Evolutionary conservation across 2,797 vertebrate species (phyloP).

Genomic region (Pteronotus mesoamericanus): DNA sequence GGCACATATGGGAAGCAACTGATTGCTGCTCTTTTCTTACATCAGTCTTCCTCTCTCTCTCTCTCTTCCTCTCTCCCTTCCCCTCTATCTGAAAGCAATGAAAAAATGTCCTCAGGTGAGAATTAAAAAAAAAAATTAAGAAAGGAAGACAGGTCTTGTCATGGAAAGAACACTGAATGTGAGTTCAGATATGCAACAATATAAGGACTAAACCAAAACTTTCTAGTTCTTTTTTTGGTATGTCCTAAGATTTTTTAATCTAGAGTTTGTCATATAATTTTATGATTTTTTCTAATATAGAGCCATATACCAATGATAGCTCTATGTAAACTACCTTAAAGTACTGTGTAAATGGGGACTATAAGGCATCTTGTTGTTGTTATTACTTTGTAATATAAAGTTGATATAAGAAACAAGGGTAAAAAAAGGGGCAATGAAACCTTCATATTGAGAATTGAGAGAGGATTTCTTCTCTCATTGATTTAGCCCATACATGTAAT

Average conservation of each 20-base stretch:
- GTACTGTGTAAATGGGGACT: not conserved
- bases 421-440: not conserved
- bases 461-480: not conserved
- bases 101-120: not conserved
- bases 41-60: no score
- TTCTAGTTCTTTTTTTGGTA: not conserved
- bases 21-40: not conserved
- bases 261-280: not conserved
- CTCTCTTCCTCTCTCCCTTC: not conserved
- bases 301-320: not conserved
- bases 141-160: not conserved
- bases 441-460: not conserved
- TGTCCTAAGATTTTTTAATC: not conserved
- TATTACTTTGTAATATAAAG: not conserved
- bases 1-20: not conserved
- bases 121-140: not conserved
- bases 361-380: not conserved
- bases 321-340: not conserved
- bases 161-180: not conserved
- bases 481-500: not conserved
- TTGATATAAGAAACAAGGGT: not conserved
- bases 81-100: not conserved
- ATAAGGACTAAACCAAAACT: not conserved
- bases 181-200: not conserved
- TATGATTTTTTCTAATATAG: not conserved